Evolutionary conservation across 2,888 invertebrate genomes (phyloP), one percentile per base, ranked within the genome.

Genomic region (Aphidius colemani): DNA sequence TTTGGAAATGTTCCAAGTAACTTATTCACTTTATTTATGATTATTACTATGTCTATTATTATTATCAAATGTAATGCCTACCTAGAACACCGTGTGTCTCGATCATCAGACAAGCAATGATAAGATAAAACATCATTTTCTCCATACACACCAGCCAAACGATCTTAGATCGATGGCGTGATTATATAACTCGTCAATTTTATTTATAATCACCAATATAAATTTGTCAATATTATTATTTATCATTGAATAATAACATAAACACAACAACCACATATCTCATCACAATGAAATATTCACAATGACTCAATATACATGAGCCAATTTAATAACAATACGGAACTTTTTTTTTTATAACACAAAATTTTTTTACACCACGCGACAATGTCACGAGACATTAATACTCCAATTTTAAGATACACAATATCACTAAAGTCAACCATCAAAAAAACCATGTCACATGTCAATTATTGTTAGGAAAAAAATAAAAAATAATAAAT

Each of bases 111-210:
- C 77, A 71, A 69, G 74, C 76, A 73, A 74, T 68, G 67, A 76
- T 67, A 70, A 75, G 72, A 67, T 73, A 74, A 74, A 77, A 73
- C 76, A 77, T 72, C 78, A 78, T 78, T 75, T 77, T 78, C 74
- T 72, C 72, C 71, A 74, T 53, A 39, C 53, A 41, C 39, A 53
- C 48, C 41, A 44, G 18, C 41, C 39, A 6, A 61, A 55, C 48
- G 53, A 51, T 45, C n/a, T 8, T 51, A 7, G 13, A 49, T 57
- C 43, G 11, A 53, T 11, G 46, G 46, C n/a, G 40, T 53, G 39
- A 61, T 11, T 40, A 41, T 41, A 53, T 53, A 10, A 6, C 41
- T 53, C 9, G 11, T 50, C 44, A 53, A 6, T 5, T 53, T n/a
- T 18, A 46, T 48, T 7, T 11, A 46, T n/a, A 46, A 46, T 48